Percentiles rank a stretch among this genome's conserved stretches.
phyloP scores from a whole-genome alignment of 2,888 invertebrate genomes.

The Andricus quercusramuli region DNA sequence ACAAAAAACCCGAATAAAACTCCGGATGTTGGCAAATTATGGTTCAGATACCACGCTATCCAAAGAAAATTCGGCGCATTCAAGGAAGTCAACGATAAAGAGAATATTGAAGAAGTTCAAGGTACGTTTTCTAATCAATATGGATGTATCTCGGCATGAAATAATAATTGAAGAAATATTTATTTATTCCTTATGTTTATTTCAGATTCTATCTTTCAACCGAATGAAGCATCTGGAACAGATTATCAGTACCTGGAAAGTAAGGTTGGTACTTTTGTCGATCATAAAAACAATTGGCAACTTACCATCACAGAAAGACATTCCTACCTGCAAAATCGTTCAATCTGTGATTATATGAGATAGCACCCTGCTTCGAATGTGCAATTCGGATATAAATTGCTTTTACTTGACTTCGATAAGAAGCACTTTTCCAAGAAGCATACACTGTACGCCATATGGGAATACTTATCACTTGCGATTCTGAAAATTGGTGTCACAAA shows the following conservation, averaged over 20 bases:
- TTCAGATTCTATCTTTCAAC: neutral
- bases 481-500: neutral
- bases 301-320: neutral
- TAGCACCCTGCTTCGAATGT: neutral
- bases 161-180: neutral
- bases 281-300: neutral
- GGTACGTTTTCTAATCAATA: neutral
- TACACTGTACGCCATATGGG: neutral
- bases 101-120: neutral
- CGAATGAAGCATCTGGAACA: neutral
- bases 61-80: neutral
- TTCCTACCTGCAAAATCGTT: neutral
- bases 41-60: neutral
- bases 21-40: neutral
- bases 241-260: neutral
- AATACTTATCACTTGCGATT: constrained; percentile 1
- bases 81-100: neutral
- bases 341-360: neutral
- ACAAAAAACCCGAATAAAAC: neutral
- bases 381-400: constrained; percentile 21
- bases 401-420: constrained; percentile 6
- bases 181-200: neutral
- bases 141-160: neutral
- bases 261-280: neutral
- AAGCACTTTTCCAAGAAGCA: neutral